phyloP scores from a whole-genome alignment of 2,888 invertebrate genomes.

The Rhabditophanes sp. region DNA sequence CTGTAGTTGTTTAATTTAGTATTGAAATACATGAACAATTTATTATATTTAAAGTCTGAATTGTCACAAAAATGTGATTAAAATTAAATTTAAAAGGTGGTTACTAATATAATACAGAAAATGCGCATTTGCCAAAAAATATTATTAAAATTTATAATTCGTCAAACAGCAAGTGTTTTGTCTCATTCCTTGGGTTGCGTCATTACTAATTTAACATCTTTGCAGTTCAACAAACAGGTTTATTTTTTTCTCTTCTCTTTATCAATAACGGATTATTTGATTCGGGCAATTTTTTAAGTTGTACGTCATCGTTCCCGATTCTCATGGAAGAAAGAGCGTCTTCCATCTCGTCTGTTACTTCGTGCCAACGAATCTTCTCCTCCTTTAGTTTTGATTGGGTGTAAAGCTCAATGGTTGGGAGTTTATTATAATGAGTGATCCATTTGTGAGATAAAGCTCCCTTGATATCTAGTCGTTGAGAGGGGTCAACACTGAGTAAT shows the following conservation, averaged over 20 bases:
- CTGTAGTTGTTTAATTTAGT: too few relatives aligned
- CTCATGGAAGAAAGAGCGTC: slow-evolving; percentile 91
- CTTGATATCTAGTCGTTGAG: slow-evolving; percentile 70
- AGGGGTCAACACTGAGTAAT: slow-evolving; percentile 83
- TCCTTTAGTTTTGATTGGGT: slow-evolving; percentile 75
- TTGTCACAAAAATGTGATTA: too few relatives aligned
- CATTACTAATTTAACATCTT: too few relatives aligned
- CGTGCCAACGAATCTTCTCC: slow-evolving; percentile 81
- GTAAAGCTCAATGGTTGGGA: slow-evolving; percentile 83
- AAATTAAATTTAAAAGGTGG: too few relatives aligned
- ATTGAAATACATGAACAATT: too few relatives aligned
- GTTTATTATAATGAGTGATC: slow-evolving; percentile 56
- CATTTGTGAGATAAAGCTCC: slow-evolving; percentile 73
- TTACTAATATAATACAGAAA: too few relatives aligned
- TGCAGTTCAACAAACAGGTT: too few relatives aligned
- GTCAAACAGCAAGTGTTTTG: too few relatives aligned
- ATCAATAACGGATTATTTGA: slow-evolving; percentile 73
- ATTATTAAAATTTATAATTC: too few relatives aligned
- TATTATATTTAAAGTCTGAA: too few relatives aligned
- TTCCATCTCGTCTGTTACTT: slow-evolving; percentile 97
- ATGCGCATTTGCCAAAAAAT: too few relatives aligned
- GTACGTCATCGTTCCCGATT: slow-evolving; percentile 82
- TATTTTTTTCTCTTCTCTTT: slow-evolving; percentile 19
- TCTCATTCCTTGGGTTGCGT: too few relatives aligned
- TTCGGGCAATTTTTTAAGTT: slow-evolving; percentile 76